Evolutionary conservation across 1,140 invertebrate genomes (phyloP).

Genomic region (Babylonia areolata): DNA sequence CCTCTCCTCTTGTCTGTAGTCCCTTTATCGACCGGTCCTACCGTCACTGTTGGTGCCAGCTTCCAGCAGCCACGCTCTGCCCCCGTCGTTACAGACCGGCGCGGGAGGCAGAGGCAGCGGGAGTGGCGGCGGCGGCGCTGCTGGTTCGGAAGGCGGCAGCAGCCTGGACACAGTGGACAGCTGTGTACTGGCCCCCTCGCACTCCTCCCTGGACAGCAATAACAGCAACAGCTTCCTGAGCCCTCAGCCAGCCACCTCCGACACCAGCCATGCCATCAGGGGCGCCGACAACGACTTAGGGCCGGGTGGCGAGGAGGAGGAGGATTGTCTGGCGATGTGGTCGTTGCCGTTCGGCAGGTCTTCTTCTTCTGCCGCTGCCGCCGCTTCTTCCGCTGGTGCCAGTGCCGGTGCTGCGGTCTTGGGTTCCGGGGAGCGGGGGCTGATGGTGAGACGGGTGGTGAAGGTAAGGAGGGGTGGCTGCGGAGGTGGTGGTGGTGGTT

Average conservation of each 20-base stretch:
- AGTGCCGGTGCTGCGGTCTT: background rate
- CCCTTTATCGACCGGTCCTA: no score
- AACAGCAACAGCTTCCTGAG: no score
- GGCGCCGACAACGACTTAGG: background rate
- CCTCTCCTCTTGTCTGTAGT: background rate
- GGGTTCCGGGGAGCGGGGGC: background rate
- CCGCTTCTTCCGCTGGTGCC: background rate
- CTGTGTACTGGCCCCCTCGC: no score
- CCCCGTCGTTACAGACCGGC: background rate
- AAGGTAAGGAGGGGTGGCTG: conserved; percentile 7
- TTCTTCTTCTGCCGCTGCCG: no score
- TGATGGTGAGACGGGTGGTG: background rate
- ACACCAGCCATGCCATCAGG: background rate
- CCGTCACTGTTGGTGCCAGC: no score
- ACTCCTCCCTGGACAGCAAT: no score
- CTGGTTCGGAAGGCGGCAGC: background rate
- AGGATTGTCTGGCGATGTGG: background rate
- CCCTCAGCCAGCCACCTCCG: no score
- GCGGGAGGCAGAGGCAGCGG: background rate
- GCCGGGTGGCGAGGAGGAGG: background rate
- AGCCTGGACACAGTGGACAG: background rate
- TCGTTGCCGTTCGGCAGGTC: background rate
- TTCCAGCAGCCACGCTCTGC: background rate
- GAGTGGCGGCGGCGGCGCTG: background rate
- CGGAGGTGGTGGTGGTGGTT: conserved; percentile 19